Percentiles rank a stretch among this genome's conserved stretches.
These are phyloP conservation scores for Trileptium ribeirensis DNA, from an alignment of 2,888 invertebrate species.

Conservation along the genomic window DNA sequence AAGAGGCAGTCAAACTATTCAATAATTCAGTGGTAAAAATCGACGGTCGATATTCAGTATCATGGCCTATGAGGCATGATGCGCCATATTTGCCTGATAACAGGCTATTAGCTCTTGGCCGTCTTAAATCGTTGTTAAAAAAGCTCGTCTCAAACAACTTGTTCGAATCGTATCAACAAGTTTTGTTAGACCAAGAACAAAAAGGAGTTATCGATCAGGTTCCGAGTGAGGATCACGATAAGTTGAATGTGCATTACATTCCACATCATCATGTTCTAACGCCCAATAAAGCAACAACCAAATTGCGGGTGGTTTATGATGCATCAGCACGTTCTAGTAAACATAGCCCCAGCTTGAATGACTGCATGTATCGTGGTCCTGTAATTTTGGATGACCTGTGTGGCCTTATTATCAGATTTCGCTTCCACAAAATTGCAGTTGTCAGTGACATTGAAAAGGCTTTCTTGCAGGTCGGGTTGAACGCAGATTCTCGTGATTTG, in stretches of 20 bases:
- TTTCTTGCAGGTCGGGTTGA: conserved; percentile 29
- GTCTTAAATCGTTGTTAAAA: background rate
- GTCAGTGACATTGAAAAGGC: conserved; percentile 35
- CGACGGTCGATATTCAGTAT: background rate
- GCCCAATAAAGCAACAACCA: no score
- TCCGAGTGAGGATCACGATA: background rate
- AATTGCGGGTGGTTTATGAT: conserved; percentile 38
- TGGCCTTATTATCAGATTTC: conserved; percentile 30
- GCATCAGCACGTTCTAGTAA: conserved; percentile 26
- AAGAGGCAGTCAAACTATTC: background rate
- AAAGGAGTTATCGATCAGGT: conserved; percentile 25
- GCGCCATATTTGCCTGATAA: background rate
- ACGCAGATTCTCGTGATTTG: conserved; percentile 26
- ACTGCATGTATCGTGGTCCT: conserved; percentile 32
- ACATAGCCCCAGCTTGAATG: conserved; percentile 30
- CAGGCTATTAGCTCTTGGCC: background rate
- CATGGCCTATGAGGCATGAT: background rate
- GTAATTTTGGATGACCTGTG: conserved; percentile 27
- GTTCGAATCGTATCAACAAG: conserved; percentile 20
- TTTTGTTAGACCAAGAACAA: conserved; percentile 20
- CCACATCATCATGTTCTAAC: no score
- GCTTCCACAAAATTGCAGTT: conserved; percentile 14
- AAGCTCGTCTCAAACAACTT: background rate
- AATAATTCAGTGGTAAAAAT: background rate
- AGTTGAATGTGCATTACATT: no score